Conservation (phyloP, 2,113 vertebrate genomes). For the Galeopterus variegatus region DNA sequence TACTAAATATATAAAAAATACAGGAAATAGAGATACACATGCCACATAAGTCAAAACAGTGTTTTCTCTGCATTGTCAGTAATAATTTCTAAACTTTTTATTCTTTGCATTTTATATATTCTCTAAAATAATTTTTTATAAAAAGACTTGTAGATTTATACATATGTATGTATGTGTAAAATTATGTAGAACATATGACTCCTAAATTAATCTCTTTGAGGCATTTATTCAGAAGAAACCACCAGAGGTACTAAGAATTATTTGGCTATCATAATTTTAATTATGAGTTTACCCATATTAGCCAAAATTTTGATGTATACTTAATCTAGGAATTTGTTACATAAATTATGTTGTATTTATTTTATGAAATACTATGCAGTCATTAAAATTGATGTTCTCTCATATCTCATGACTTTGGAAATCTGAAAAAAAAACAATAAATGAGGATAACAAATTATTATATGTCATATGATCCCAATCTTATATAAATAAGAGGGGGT, state of each 20-base stretch:
- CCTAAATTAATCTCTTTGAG: neutral
- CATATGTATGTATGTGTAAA: neutral
- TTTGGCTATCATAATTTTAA: slow-evolving; percentile 27
- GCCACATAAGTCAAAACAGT: neutral
- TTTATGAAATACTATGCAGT: neutral
- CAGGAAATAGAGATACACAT: neutral
- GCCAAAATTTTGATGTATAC: neutral
- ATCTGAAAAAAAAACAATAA: neutral
- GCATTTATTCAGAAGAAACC: slow-evolving; percentile 29
- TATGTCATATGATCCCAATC: neutral
- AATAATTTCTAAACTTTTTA: neutral
- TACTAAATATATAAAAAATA: neutral
- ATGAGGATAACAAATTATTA: slow-evolving; percentile 18
- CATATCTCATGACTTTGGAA: slow-evolving; percentile 6
- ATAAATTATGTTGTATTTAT: neutral
- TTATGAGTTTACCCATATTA: neutral
- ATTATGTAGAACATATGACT: neutral
- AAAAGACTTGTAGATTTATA: neutral
- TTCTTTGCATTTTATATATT: neutral
- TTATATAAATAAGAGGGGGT: neutral
- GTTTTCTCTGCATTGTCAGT: neutral
- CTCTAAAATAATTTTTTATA: neutral
- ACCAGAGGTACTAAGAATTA: neutral
- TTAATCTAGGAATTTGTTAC: slow-evolving; percentile 2
- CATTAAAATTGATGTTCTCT: neutral